Evolutionary conservation across 2,888 invertebrate species (phyloP), one percentile per base, ranked within the genome.

Genomic region (Zootermopsis nevadensis): DNA sequence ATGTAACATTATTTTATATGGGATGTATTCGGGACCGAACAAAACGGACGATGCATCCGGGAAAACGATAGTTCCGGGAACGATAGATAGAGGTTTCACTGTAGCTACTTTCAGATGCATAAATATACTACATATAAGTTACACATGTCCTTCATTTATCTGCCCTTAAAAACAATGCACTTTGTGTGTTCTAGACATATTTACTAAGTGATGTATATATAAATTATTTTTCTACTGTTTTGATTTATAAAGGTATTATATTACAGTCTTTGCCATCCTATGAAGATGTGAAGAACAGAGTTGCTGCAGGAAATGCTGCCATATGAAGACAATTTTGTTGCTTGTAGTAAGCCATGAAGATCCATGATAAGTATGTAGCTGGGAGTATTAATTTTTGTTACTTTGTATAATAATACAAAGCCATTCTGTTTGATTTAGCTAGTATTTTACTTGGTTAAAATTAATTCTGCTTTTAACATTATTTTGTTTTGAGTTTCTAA

Each of bases 251-350:
- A n/a, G n/a, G 1, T 76, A 77, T 81, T 82, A 27, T 30, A 31
- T 87, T 87, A 79, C 86, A 90, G 90, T 86, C 86, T 3, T 84
- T 87, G 83, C 88, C 88, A 79, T 87, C 89, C n/a, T 89, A 89
- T 85, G 89, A 90, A 83, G 89, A 89, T 72, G 81, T 89, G 80
- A 88, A 88, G 85, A 88, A 88, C 81, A 85, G 88, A 84, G 83
- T 89, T 80, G 84, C 81, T 77, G 77, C 53, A 81, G 35, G 60
- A 33, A 83, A 81, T 77, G 55, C 83, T n/a, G 35, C 77, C 33
- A 81, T 81, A 77, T 15, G 33, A 24, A 69, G 69, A 33, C 3
- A 0, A 60, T 27, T 60, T 10, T 27, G 3, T 2, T 60, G n/a
- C n/a, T n/a, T 27, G 1, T 60, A 60, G 10, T 1, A 60, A 27